Percentiles rank a stretch among this genome's conserved stretches.
These are phyloP conservation scores for Diachrysia chrysitis DNA, from an alignment of 2,888 invertebrate species.

Conservation along the genomic window DNA sequence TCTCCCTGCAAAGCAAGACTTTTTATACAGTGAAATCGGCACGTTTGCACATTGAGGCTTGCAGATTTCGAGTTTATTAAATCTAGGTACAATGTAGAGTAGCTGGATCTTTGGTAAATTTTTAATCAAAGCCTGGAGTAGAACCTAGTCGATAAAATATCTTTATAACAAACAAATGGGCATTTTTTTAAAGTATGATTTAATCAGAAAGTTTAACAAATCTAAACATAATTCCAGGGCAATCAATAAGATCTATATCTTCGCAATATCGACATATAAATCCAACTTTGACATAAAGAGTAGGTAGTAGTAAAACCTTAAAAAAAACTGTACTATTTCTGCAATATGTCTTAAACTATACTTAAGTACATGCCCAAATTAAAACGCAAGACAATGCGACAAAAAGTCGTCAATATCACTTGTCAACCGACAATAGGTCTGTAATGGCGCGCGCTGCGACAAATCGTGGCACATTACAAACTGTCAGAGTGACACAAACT, in stretches of 20 bases:
- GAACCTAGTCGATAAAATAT: no score
- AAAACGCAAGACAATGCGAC: slow-evolving; percentile 50
- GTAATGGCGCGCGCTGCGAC: slow-evolving; percentile 67
- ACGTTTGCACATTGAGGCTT: no score
- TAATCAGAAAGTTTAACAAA: no score
- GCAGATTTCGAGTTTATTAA: no score
- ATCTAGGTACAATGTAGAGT: no score
- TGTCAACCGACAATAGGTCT: slow-evolving; percentile 54
- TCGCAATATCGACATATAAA: background rate
- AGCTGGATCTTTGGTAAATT: no score
- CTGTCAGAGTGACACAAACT: slow-evolving; percentile 79
- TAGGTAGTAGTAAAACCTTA: background rate
- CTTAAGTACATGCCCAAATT: slow-evolving; percentile 42
- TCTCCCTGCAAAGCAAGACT: no score
- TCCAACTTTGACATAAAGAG: background rate
- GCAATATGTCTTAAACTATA: slow-evolving; percentile 10
- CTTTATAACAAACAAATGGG: no score
- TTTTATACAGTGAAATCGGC: no score
- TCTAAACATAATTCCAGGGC: no score
- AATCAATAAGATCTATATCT: background rate
- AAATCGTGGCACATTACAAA: slow-evolving; percentile 79
- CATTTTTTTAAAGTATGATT: no score
- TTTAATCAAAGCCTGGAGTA: no score
- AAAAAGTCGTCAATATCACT: slow-evolving; percentile 60
- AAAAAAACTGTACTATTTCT: background rate